Evolutionary conservation across 2,888 invertebrate genomes (phyloP), one percentile per base, ranked within the genome.

Genomic region (Caenorhabditis sinica): DNA sequence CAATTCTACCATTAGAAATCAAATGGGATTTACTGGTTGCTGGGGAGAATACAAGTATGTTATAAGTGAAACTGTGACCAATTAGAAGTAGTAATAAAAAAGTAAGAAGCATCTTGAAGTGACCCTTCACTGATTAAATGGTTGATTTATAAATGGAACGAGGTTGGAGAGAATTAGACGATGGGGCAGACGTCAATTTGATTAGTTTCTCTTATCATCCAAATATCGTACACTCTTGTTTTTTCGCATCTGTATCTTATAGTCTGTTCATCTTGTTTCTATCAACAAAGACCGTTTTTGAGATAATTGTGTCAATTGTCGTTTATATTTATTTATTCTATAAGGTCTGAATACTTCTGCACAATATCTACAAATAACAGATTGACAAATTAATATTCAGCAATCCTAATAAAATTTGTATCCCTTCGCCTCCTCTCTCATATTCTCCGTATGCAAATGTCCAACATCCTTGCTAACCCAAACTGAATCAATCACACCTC

Each of bases 1-100:
- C 90, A 30, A 90, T 88, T 56, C 89, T 63, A 17, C 85, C 88
- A 51, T 89, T 88, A 2, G 86, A 84, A 17, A 89, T 87, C 86
- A 90, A 82, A 61, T 90, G 90, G 3, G 86, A 87, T 71, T 84
- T 83, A 61, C 84, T 84, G 15, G 83, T 84, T 0, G 86, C 79
- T 3, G 88, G 88, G 9, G 86, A 85, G 53, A 88, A 88, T 23
- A 90, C 84, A 8, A 87, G 60, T 43, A 87, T 85, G 60, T 87
- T 85, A 40, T 86, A 83, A 28, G 71, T 20, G 23, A 11, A 60
- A 63, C 28, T 17, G 0, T n/a, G 17, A 36, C 40, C 58, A 56
- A 75, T 25, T 17, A 79, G 43, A 40, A 63, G 20, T 9, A 63
- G 11, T 15, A 53, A 20, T 25, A 63, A 40, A 66, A 66, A 2